Percentiles rank a stretch among this genome's conserved stretches.
Conservation (phyloP, 2,888 invertebrate species). For the Drosophila anomelani region DNA sequence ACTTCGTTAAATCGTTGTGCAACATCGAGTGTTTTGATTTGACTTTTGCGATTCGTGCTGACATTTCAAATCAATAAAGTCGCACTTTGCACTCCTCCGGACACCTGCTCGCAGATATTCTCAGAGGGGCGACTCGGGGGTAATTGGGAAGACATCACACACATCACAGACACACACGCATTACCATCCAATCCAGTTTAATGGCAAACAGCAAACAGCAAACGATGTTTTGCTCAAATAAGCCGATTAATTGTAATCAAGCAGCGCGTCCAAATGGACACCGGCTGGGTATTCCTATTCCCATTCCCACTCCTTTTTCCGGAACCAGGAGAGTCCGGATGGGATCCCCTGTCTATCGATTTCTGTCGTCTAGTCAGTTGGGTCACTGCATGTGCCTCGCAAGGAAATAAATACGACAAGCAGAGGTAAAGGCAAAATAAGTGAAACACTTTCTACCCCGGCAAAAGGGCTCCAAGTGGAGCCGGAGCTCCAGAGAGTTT, state of each 20-base stretch:
- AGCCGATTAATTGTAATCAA: conserved; percentile 80
- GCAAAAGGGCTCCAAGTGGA: conserved; percentile 32
- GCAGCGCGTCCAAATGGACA: conserved; percentile 56
- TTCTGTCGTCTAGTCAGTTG: conserved; percentile 64
- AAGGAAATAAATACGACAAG: conserved; percentile 29
- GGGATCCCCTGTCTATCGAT: conserved; percentile 65
- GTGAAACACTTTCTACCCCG: conserved; percentile 78
- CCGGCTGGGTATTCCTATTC: conserved; percentile 20
- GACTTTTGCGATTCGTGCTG: conserved; percentile 49
- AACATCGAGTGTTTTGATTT: conserved; percentile 16
- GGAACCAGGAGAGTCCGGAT: conserved; percentile 24
- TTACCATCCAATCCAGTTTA: conserved; percentile 32
- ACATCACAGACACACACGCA: conserved; percentile 32
- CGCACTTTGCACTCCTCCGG: conserved; percentile 49
- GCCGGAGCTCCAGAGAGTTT: conserved; percentile 14
- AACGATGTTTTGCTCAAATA: conserved; percentile 64
- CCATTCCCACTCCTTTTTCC: conserved; percentile 17
- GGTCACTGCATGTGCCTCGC: conserved; percentile 65
- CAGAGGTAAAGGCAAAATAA: conserved; percentile 39
- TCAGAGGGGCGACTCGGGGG: neutral
- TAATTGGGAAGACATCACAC: conserved; percentile 14
- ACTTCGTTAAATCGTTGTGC: conserved; percentile 8
- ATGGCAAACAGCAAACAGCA: conserved; percentile 54
- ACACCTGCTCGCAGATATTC: conserved; percentile 16
- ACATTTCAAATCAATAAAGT: conserved; percentile 71